A percentile compares a stretch with the other conserved stretches of the same genome.
These are phyloP conservation scores for Acronicta psi DNA, from an alignment of 2,888 invertebrate species.

Conservation along the genomic window DNA sequence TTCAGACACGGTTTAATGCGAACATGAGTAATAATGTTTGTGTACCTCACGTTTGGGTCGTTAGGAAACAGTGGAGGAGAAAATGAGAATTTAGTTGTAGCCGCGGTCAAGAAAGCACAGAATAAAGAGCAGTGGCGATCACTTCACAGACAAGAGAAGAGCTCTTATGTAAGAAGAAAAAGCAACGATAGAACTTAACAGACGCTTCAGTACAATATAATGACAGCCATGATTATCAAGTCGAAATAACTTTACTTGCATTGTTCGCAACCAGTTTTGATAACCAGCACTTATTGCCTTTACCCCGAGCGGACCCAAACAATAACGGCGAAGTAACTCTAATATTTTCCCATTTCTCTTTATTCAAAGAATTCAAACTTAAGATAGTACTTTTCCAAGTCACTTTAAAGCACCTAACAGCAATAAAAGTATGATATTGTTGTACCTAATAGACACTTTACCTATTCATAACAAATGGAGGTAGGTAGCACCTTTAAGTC, in stretches of 20 bases:
- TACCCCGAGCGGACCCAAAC: conserved; percentile 12
- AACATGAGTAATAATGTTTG: too few species aligned
- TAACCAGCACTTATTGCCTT: conserved; percentile 19
- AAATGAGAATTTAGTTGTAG: too few species aligned
- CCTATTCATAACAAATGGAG: conserved; percentile 14
- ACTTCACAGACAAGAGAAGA: too few species aligned
- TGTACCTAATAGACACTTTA: conserved; percentile 10
- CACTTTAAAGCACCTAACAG: conserved; percentile 35
- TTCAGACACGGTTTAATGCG: neutral
- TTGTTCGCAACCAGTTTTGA: conserved; percentile 22
- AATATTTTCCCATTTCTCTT: conserved; percentile 17
- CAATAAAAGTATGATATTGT: conserved; percentile 35
- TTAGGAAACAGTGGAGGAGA: too few species aligned
- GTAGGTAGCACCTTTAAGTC: conserved; percentile 10
- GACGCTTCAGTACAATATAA: too few species aligned
- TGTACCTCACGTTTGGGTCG: too few species aligned
- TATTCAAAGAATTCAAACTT: conserved; percentile 48
- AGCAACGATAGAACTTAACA: too few species aligned
- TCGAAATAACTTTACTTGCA: too few species aligned
- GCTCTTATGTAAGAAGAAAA: too few species aligned
- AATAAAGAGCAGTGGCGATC: too few species aligned
- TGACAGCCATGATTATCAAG: too few species aligned
- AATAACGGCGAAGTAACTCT: conserved; percentile 28
- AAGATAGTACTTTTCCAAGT: conserved; percentile 46
- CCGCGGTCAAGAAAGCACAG: too few species aligned